Evolutionary conservation across 2,797 vertebrate species (phyloP), one percentile per base, ranked within the genome.

Genomic region (Anomalospiza imberbis): DNA sequence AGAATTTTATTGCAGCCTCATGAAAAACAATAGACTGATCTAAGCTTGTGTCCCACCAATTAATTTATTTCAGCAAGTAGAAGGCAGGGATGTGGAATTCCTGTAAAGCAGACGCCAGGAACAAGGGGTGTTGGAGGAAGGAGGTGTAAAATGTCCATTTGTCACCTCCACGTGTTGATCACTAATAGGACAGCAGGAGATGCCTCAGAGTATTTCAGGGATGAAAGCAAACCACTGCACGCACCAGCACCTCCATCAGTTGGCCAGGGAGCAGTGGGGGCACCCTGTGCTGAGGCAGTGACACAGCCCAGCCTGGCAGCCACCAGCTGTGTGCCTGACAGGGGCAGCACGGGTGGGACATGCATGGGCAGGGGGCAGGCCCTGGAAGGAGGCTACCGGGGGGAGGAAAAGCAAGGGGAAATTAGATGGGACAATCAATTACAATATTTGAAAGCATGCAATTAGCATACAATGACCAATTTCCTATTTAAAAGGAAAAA

Each of bases 81-180:
- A 50, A 34, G 17, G 34, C 88, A n/a, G 13, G 10, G 48, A 57
- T 10, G 58, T 61, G 80, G 88, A 75, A 66, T 90, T 88, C 73
- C 51, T 83, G 58, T 47, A 55, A 80, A 47, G 83, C 18, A 9
- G 50, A 44, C 17, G 58, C 80, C 72, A 42, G 44, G 51, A 85
- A 60, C 65, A 90, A 76, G 79, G 70, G 91, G n/a, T n/a, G n/a
- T 73, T 94, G 92, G 83, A 94, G 92, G 94, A 94, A 95, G 83
- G 87, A 85, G 93, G 79, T 50, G 54, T 29, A 73, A 91, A 85
- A 38, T 0, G 25, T 32, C 45, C 36, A 7, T 89, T 86, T 91
- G 88, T 84, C 92, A 51, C 58, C 88, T 63, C 8, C 54, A 81
- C 36, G 32, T 63, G 88, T 74, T 62, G 66, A 77, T 82, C 77